Conservation (phyloP, 2,797 vertebrate species). For the Ctenopoma multispine region DNA sequence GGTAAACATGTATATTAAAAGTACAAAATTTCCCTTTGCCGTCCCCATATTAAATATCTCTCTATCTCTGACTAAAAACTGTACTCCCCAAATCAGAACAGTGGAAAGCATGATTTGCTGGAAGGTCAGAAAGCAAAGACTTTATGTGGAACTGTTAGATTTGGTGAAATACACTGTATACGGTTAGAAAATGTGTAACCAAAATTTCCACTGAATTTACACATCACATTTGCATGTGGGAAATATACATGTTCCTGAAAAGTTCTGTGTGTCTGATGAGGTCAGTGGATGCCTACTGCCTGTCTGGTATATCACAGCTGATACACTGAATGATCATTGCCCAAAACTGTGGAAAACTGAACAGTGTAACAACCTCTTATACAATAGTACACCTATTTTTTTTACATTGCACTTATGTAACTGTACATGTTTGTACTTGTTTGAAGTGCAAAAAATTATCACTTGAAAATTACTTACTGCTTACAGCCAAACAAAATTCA, state of each 20-base stretch:
- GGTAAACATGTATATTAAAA: no score
- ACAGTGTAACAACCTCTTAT: constrained; percentile 16
- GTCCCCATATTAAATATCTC: no score
- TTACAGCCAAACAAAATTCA: constrained; percentile 28
- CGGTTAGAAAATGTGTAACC: no score
- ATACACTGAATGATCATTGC: constrained; percentile 19
- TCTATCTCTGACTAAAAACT: no score
- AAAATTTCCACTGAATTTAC: no score
- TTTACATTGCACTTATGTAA: constrained; percentile 28
- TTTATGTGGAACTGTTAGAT: neutral
- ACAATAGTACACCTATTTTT: constrained; percentile 23
- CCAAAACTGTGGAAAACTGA: constrained; percentile 27
- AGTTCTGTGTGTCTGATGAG: constrained; percentile 21
- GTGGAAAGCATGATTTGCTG: neutral
- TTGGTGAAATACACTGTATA: no score
- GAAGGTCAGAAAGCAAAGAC: neutral
- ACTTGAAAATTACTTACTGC: constrained; percentile 37
- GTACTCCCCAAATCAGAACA: no score
- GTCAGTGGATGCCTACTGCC: constrained; percentile 19
- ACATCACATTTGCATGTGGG: neutral
- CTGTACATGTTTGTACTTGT: neutral
- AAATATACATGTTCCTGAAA: neutral
- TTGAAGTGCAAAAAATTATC: constrained; percentile 37
- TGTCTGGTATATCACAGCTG: constrained; percentile 10
- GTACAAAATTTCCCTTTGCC: no score